These are phyloP conservation scores for Megastigmus dorsalis DNA, from an alignment of 2,888 invertebrate genomes.

Conservation along the genomic window DNA sequence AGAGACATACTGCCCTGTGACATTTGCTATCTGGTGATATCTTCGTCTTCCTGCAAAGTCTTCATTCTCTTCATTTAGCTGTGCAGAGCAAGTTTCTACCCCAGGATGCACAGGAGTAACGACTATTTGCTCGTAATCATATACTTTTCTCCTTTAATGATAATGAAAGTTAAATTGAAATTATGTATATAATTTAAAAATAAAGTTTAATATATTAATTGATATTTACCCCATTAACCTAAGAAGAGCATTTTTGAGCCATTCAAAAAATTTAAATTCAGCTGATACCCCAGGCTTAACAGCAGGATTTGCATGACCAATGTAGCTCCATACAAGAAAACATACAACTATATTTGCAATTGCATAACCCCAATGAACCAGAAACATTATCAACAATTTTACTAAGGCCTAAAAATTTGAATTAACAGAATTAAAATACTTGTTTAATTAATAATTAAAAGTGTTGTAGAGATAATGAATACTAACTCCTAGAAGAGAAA, in stretches of 20 bases:
- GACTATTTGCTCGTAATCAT: constrained; percentile 90
- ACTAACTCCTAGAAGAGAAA: constrained; percentile 91
- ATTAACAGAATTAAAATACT: constrained; percentile 1
- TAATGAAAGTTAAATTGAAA: constrained; percentile 11
- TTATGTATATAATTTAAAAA: neutral
- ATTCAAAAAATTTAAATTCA: constrained; percentile 87
- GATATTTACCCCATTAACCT: constrained; percentile 84
- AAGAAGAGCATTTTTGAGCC: constrained; percentile 84
- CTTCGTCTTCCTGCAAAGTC: constrained; percentile 94
- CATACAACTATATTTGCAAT: constrained; percentile 87
- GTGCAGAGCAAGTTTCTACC: constrained; percentile 87
- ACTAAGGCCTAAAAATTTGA: constrained; percentile 82
- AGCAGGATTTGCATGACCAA: constrained; percentile 95
- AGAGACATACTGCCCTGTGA: constrained; percentile 82
- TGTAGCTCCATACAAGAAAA: constrained; percentile 93
- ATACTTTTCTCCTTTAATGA: constrained; percentile 81
- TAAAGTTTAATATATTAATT: constrained; percentile 20
- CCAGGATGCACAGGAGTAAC: constrained; percentile 89
- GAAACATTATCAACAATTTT: constrained; percentile 92
- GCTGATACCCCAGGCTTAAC: constrained; percentile 93
- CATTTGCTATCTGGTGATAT: constrained; percentile 93
- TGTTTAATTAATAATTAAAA: neutral
- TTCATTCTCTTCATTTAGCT: constrained; percentile 95
- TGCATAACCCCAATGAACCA: constrained; percentile 96
- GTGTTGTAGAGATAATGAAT: constrained; percentile 13